Percentiles rank a stretch among this genome's conserved stretches.
Conservation (phyloP, 2,797 vertebrate species). For the Amphiprion clarkii region DNA sequence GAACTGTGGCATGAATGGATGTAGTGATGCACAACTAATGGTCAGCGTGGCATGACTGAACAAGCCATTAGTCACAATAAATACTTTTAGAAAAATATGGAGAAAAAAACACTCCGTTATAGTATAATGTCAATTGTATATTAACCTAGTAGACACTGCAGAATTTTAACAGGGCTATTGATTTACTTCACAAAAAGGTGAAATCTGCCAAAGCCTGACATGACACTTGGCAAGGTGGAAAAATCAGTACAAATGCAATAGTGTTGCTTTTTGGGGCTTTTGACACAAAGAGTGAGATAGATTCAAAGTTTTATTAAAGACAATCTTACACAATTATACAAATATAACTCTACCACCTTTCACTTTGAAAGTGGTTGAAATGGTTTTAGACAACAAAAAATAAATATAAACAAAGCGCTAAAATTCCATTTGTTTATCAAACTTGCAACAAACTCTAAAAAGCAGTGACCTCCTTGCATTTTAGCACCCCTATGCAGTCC, state of each 20-base stretch:
- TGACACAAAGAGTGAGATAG: neutral
- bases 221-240: slow-evolving; percentile 6
- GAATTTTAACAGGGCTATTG: neutral
- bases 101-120: neutral
- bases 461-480: slow-evolving; percentile 18
- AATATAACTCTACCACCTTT: neutral
- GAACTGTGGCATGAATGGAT: neutral
- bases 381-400: too few species aligned
- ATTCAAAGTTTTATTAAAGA: slow-evolving; percentile 5
- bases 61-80: neutral
- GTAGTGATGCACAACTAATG: slow-evolving; percentile 1
- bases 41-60: neutral
- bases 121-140: too few species aligned
- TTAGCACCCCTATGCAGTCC: slow-evolving; percentile 20
- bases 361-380: neutral
- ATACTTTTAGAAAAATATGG: neutral
- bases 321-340: neutral
- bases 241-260: slow-evolving; percentile 1
- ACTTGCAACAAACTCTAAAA: slow-evolving; percentile 21
- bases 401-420: too few species aligned
- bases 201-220: neutral
- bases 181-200: neutral
- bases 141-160: too few species aligned
- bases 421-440: neutral
- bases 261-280: neutral